Base-by-base conservation (phyloP, 2,797 vertebrate species). In the Xenops minutus region DNA sequence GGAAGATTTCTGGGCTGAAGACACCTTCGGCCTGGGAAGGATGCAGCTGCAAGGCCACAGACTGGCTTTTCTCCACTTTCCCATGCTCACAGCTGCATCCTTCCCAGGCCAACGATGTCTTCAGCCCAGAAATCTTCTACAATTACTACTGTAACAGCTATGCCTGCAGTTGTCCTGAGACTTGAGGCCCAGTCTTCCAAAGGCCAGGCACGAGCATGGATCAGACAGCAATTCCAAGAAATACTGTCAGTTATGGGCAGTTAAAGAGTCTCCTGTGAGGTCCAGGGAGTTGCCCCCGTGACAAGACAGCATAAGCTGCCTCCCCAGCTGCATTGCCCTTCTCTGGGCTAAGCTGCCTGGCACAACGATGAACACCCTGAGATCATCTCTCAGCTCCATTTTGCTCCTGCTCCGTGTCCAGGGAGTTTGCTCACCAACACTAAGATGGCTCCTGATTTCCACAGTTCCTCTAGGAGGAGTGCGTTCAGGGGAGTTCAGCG, bases 371-470 rank as follows among this genome's bases (percentile, higher is more conserved):
- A 52, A 48, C 30, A 27, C 10, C 34, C 27, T 29, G 34, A 54
- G 12, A 48, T 16, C 9, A 36, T 21, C 23, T 20, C 46, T 36
- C 67, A 61, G 27, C 46, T 63, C 64, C 43, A 23, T 7, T 22
- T 2, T 17, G 19, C 27, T 51, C 27, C 32, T 49, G 43, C 10
- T 15, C 54, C 0, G 0, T 15, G 7, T 29, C 26, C 3, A 3
- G 16, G 24, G 3, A 58, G 22, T 36, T 3, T 32, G 14, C 49
- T 11, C 27, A 12, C 14, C 22, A 29, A 5, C 6, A 30, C 2
- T 12, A 11, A 16, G 17, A 46, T 0, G 7, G 0, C 6, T 14
- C 13, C 14, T 1, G 0, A 22, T 26, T 43, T 37, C 26, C 27
- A 4, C 9, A n/a, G 32, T 1, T 64, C 32, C 32, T 62, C 24